These are phyloP conservation scores for Drosophila bocki DNA, from an alignment of 1,140 invertebrate genomes.

Conservation along the genomic window DNA sequence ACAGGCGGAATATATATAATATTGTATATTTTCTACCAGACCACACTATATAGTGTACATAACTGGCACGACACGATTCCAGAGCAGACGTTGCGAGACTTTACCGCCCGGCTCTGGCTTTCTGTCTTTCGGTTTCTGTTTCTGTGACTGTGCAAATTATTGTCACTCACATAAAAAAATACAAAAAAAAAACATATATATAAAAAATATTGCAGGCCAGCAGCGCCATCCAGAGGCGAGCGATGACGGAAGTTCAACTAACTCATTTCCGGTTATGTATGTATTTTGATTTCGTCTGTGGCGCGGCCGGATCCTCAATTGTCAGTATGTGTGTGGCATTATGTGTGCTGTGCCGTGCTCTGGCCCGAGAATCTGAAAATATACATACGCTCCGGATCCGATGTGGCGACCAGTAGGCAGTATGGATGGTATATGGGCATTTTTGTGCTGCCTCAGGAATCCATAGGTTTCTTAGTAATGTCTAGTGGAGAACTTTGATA, in stretches of 20 bases:
- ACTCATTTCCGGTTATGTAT: slow-evolving; percentile 82
- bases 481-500: background rate
- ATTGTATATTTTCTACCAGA: slow-evolving; percentile 8
- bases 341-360: slow-evolving; percentile 35
- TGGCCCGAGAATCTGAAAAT: slow-evolving; percentile 26
- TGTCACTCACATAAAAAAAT: slow-evolving; percentile 62
- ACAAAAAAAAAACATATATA: background rate
- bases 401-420: slow-evolving; percentile 5
- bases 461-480: background rate
- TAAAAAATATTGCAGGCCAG: slow-evolving; percentile 70
- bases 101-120: background rate
- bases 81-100: slow-evolving; percentile 23
- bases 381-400: slow-evolving; percentile 5
- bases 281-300: slow-evolving; percentile 36
- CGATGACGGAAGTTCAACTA: slow-evolving; percentile 83
- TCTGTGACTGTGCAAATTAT: slow-evolving; percentile 79
- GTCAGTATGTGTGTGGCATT: slow-evolving; percentile 15
- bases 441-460: background rate
- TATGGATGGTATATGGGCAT: background rate
- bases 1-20: slow-evolving; percentile 1
- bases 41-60: slow-evolving; percentile 25
- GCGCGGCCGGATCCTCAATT: slow-evolving; percentile 42
- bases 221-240: slow-evolving; percentile 67
- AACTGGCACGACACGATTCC: slow-evolving; percentile 46
- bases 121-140: slow-evolving; percentile 33